Percentiles rank a stretch among this genome's conserved stretches.
Conservation (phyloP, 2,113 vertebrate species). For the Tragelaphus strepsiceros region DNA sequence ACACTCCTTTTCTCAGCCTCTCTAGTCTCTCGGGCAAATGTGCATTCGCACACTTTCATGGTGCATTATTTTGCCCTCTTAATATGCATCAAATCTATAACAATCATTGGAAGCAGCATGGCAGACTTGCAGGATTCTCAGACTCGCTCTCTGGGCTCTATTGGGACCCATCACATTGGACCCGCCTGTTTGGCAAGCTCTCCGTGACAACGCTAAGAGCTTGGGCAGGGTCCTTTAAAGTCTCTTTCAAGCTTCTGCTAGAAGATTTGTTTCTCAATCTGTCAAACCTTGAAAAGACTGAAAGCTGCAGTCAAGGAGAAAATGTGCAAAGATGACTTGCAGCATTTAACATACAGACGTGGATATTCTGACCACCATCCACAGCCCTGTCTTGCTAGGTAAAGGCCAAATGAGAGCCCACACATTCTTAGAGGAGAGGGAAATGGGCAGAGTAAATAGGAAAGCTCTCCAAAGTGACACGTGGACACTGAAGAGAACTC, state of each 20-base stretch:
- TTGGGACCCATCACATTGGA: not conserved
- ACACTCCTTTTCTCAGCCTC: conserved; percentile 52
- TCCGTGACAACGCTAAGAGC: conserved; percentile 26
- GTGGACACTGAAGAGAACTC: not conserved
- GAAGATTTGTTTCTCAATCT: conserved; percentile 4
- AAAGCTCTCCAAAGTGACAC: not conserved
- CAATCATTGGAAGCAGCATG: conserved; percentile 12
- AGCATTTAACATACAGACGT: not conserved
- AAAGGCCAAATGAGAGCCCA: not conserved
- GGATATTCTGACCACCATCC: not conserved
- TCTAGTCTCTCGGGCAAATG: conserved; percentile 65
- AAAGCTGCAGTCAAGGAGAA: not conserved
- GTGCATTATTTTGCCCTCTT: conserved; percentile 46
- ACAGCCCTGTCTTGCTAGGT: not conserved
- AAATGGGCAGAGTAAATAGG: not conserved
- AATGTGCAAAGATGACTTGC: not conserved
- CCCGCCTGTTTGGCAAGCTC: not conserved
- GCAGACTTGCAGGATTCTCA: conserved; percentile 20
- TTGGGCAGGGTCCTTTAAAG: not conserved
- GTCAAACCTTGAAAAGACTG: conserved; percentile 32
- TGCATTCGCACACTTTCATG: conserved; percentile 42
- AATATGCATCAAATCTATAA: conserved; percentile 51
- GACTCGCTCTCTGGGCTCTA: not conserved
- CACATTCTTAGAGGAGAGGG: not conserved
- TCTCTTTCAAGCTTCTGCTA: conserved; percentile 23